Evolutionary conservation across 1,140 invertebrate genomes (phyloP).

Genomic region (Eulimnadia texana): DNA sequence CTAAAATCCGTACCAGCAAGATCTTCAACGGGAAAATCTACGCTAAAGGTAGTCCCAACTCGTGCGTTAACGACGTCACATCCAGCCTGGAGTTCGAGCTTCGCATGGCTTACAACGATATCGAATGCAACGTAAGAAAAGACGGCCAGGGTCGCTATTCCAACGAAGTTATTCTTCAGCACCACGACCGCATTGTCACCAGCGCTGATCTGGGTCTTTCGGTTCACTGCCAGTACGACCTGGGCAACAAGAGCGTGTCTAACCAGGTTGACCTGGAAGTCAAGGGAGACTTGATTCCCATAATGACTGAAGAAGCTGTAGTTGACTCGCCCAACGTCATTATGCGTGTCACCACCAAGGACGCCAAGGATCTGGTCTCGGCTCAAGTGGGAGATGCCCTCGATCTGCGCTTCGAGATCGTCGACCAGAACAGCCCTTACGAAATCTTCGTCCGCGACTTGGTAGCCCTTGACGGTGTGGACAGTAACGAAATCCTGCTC

Average conservation of each 20-base stretch:
- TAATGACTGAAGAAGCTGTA: slow-evolving; percentile 35
- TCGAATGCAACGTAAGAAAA: slow-evolving; percentile 54
- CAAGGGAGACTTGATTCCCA: slow-evolving; percentile 59
- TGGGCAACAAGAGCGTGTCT: slow-evolving; percentile 82
- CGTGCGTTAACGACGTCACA: slow-evolving; percentile 72
- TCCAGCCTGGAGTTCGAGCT: slow-evolving; percentile 72
- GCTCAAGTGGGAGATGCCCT: slow-evolving; percentile 67
- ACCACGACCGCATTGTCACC: slow-evolving; percentile 88
- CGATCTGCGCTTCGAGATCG: slow-evolving; percentile 77
- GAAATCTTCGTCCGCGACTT: slow-evolving; percentile 88
- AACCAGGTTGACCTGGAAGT: slow-evolving; percentile 81
- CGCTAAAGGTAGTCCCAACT: slow-evolving; percentile 80
- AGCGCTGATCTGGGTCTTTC: slow-evolving; percentile 81
- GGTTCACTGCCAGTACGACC: slow-evolving; percentile 82
- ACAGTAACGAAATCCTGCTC: slow-evolving; percentile 77
- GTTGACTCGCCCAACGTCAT: slow-evolving; percentile 88
- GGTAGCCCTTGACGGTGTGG: slow-evolving; percentile 84
- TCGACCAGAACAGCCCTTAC: slow-evolving; percentile 79
- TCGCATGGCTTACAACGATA: slow-evolving; percentile 76
- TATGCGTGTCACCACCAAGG: slow-evolving; percentile 61
- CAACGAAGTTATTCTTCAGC: slow-evolving; percentile 82
- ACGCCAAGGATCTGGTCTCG: slow-evolving; percentile 27
- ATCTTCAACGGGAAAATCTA: slow-evolving; percentile 89
- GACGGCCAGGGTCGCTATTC: slow-evolving; percentile 43
- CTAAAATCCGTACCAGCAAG: slow-evolving; percentile 76